These are phyloP conservation scores for Hydraecia micacea DNA, from an alignment of 2,888 invertebrate species.

Conservation along the genomic window DNA sequence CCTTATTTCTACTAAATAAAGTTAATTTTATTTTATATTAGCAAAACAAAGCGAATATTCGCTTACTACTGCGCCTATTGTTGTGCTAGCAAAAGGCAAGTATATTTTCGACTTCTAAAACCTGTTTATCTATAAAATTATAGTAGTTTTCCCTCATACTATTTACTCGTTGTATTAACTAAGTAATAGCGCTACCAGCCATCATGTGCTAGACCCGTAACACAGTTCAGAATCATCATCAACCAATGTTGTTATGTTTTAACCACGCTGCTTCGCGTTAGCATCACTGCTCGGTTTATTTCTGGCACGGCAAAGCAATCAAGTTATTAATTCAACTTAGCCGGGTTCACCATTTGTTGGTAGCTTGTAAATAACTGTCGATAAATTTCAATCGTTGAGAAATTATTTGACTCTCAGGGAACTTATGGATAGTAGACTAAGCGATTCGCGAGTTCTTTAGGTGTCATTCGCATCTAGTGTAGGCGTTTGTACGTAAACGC, in stretches of 20 bases:
- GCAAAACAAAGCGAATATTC: background rate
- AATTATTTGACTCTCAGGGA: background rate
- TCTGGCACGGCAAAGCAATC: constrained; percentile 53
- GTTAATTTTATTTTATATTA: background rate
- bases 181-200: constrained; percentile 23
- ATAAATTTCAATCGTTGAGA: background rate
- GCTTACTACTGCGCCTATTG: background rate
- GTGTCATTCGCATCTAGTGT: constrained; percentile 16
- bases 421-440: background rate
- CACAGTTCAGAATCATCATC: constrained; percentile 51
- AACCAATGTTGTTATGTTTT: constrained; percentile 57
- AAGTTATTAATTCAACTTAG: constrained; percentile 7
- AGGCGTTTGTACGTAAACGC: background rate
- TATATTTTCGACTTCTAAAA: background rate
- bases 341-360: constrained; percentile 39
- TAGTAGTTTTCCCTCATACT: background rate
- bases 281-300: constrained; percentile 65
- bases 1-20: background rate
- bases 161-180: background rate
- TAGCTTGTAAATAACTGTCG: background rate
- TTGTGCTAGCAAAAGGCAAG: background rate
- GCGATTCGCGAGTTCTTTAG: background rate
- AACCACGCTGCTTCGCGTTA: constrained; percentile 69
- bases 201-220: constrained; percentile 31
- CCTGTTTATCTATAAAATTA: background rate